phyloP scores from a whole-genome alignment of 2,113 vertebrate species.

The Vidua chalybeata region DNA sequence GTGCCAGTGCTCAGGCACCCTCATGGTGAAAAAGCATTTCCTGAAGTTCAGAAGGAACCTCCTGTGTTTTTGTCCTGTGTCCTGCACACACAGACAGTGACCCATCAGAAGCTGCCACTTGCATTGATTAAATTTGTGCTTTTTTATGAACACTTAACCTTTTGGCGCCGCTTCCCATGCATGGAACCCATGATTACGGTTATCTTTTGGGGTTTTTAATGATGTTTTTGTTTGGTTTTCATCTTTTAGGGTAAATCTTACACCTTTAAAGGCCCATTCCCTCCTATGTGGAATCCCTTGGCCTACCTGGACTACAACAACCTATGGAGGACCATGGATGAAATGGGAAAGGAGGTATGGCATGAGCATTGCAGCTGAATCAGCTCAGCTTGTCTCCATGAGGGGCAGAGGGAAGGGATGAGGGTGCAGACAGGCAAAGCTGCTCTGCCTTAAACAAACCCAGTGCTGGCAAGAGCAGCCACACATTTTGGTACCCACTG shows the following conservation, averaged over 20 bases:
- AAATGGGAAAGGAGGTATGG: constrained; percentile 93
- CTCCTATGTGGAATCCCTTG: constrained; percentile 90
- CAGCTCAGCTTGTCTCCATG: not conserved
- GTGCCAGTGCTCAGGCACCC: not conserved
- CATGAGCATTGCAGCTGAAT: not conserved
- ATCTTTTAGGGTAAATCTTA: constrained; percentile 88
- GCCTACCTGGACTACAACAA: constrained; percentile 90
- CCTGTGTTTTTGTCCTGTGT: not conserved
- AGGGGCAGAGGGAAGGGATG: not conserved
- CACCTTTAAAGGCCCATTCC: constrained; percentile 86
- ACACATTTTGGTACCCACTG: fast-evolving
- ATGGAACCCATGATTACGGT: fast-evolving
- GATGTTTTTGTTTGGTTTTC: not conserved
- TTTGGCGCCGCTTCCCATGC: not conserved
- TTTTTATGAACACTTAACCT: not conserved
- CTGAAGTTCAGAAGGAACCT: not conserved
- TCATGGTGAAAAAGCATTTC: not conserved
- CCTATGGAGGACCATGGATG: constrained; percentile 91
- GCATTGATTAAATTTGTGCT: not conserved
- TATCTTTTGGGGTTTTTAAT: not conserved
- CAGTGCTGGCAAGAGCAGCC: not conserved
- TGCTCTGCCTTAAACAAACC: not conserved
- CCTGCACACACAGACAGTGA: not conserved
- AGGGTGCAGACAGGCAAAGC: not conserved
- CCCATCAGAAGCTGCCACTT: not conserved